Base-by-base conservation (phyloP, 1,140 invertebrate genomes). In the Cardiocondyla obscurior region DNA sequence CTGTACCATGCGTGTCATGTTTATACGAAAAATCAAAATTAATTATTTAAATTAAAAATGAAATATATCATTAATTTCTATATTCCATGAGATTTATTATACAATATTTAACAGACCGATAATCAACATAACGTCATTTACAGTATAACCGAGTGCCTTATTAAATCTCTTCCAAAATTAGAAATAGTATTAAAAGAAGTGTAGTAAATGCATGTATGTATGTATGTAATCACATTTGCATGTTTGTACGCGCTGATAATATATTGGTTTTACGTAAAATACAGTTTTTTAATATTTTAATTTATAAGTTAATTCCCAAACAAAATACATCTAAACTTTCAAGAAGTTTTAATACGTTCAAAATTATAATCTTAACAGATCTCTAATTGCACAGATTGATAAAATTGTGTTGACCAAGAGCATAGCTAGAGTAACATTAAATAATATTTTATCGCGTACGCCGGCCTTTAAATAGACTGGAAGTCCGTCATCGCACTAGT, bases 391-490 rank as follows among this genome's bases (percentile, higher is more conserved):
- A n/a, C 0, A 49, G 19, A 64, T n/a, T 57, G 51, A 22, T 36
- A 16, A 0, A 12, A 83, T 2, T 0, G 55, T 36, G 7, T 8
- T 64, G 51, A 39, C 82, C 19, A 69, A 0, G 36, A 65, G 0
- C 14, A 70, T 28, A 10, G 89, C 82, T 22, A 95, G 33, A 8
- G 95, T 96, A 1, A 93, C 33, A 3, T 88, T 90, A 82, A 94
- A 96, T 0, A 96, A 73, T 6, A 96, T 82, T 82, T 94, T 94
- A 87, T 96, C 96, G n/a, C 88, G 84, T 1, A 90, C 46, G 3
- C 96, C 96, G 25, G 93, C 92, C 90, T 96, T 96, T 30, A 96
- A 88, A 87, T 95, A 95, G n/a, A 96, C 90, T 2, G 95, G 95
- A 60, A 94, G 89, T 16, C 94, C 95, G 91, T 96, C 95, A 22